phyloP scores from a whole-genome alignment of 2,888 invertebrate species.

The Ormyrus labotus region DNA sequence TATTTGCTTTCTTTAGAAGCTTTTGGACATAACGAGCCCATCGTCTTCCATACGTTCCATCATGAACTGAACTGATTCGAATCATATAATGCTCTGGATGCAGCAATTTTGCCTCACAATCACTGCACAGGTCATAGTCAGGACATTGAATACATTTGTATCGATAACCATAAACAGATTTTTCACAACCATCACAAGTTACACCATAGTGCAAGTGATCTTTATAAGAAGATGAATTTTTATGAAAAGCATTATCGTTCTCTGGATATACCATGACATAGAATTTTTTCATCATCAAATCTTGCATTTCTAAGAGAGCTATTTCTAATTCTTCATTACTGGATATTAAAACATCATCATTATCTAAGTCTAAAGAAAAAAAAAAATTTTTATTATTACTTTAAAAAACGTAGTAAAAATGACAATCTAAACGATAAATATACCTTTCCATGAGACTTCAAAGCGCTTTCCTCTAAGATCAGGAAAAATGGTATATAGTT shows the following conservation, averaged over 20 bases:
- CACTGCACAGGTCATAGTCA: conserved; percentile 89
- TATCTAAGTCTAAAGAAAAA: conserved; percentile 79
- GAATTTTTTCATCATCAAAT: conserved; percentile 72
- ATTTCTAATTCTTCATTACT: conserved; percentile 82
- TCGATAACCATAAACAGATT: conserved; percentile 83
- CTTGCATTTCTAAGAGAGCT: conserved; percentile 77
- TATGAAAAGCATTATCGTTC: neutral
- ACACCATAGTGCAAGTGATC: conserved; percentile 78
- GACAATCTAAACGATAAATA: neutral
- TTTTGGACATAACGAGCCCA: conserved; percentile 66
- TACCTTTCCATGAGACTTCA: conserved; percentile 82
- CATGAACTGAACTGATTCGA: conserved; percentile 77
- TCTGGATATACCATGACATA: conserved; percentile 65
- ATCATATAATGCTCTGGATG: conserved; percentile 90
- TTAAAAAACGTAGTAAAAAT: conserved; percentile 1
- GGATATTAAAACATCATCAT: conserved; percentile 81
- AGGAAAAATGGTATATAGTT: conserved; percentile 79
- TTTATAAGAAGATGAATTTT: neutral
- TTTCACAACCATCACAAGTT: conserved; percentile 85
- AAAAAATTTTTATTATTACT: neutral
- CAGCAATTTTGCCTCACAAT: conserved; percentile 82
- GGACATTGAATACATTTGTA: conserved; percentile 90
- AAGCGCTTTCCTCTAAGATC: conserved; percentile 77
- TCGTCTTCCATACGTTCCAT: conserved; percentile 60
- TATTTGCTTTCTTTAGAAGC: conserved; percentile 63